Base-by-base conservation (phyloP, 2,888 invertebrate genomes). In the Drosophila yooni region DNA sequence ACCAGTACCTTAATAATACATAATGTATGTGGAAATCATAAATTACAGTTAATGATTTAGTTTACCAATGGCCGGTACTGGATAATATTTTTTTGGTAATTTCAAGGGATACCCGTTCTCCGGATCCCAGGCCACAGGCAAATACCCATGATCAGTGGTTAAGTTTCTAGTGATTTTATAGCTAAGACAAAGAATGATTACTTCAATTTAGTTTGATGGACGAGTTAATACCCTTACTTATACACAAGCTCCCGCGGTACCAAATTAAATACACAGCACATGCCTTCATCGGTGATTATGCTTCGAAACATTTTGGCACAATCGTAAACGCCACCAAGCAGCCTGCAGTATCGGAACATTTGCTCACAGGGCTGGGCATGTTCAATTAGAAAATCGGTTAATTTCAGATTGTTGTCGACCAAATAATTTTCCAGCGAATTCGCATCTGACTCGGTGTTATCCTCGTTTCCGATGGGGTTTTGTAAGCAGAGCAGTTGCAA, bases 181-280 rank as follows among this genome's bases (percentile, higher is more conserved):
- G 11, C 66, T 59, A 31, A 27, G 21, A 15, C 3, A 46, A 5
- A 52, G 0, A 27, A 31, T n/a, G 5, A 3, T 18, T 46, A 29
- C 0, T 15, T 8, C 3, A 43, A 40, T 15, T 3, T 0, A 31
- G 2, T 3, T 46, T 13, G 52, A 15, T 0, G 0, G 15, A 1
- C 21, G 1, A 27, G 1, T n/a, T 2, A 6, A 10, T 8, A 1
- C 29, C 76, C 81, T 77, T 73, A 91, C 92, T 82, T 79, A 11
- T 79, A 84, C 33, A 92, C 54, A 58, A 84, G 82, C 11, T 82
- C 68, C 0, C 95, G 94, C 60, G 96, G 96, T 0, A 97, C 94
- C 58, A 95, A 94, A 90, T 97, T 97, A 89, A 97, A 97, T 3
- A 96, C 95, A 91, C 97, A 97, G 89, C 97, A 97, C 2, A 97